These are phyloP conservation scores for Tromatobia lineatoria DNA, from an alignment of 2,888 invertebrate species.

Conservation along the genomic window DNA sequence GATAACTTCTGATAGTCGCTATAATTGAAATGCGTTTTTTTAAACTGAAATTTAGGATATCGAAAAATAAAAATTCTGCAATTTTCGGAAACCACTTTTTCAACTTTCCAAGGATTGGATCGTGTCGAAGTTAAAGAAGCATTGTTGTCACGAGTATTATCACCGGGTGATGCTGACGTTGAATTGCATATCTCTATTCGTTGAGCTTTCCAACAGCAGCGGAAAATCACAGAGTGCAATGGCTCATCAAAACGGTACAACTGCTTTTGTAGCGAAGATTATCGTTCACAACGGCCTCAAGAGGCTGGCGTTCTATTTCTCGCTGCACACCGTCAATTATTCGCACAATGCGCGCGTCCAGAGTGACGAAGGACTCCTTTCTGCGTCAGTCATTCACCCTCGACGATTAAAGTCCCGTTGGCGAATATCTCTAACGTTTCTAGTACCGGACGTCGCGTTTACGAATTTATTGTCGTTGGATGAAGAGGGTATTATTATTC, in stretches of 20 bases:
- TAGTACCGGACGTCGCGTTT: slow-evolving; percentile 39
- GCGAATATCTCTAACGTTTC: background rate
- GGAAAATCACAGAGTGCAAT: background rate
- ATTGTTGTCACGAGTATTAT: background rate
- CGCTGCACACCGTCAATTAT: background rate
- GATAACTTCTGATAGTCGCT: too few species aligned
- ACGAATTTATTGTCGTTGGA: background rate
- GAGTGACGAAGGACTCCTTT: background rate
- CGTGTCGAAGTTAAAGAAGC: background rate
- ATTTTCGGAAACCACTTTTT: too few species aligned
- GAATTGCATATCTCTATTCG: background rate
- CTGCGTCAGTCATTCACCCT: slow-evolving; percentile 2
- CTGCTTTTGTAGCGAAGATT: background rate
- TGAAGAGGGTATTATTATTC: slow-evolving; percentile 21
- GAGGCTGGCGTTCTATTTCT: background rate
- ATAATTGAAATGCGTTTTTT: too few species aligned
- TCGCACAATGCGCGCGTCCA: background rate
- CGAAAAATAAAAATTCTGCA: too few species aligned
- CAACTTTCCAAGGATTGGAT: too few species aligned
- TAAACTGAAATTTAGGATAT: too few species aligned
- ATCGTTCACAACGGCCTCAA: background rate
- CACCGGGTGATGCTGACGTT: background rate
- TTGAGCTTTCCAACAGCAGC: background rate
- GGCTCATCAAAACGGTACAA: background rate
- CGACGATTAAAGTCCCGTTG: slow-evolving; percentile 7